These are phyloP conservation scores for Tragelaphus scriptus DNA, from an alignment of 2,113 vertebrate genomes.

Conservation along the genomic window DNA sequence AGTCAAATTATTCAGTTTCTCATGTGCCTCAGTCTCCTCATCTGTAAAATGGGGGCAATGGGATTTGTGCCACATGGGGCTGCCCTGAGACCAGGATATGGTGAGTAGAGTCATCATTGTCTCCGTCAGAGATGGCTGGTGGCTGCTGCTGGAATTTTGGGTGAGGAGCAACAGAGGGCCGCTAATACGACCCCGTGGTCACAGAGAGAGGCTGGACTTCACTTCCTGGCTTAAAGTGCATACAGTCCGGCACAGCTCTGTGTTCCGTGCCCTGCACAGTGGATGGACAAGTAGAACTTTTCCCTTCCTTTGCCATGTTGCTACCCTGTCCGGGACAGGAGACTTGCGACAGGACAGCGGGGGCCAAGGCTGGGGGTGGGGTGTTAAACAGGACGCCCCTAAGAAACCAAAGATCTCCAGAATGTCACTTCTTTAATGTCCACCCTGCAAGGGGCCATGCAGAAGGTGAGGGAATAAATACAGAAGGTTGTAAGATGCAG, in stretches of 20 bases:
- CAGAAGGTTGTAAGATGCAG: not conserved
- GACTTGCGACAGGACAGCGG: not conserved
- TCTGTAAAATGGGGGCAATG: not conserved
- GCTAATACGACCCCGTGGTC: not conserved
- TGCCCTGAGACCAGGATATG: not conserved
- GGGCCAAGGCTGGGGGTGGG: not conserved
- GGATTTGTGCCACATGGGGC: rapidly evolving
- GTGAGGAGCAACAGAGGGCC: not conserved
- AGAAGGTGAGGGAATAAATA: conserved; percentile 40
- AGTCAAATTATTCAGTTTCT: not conserved
- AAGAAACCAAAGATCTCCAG: not conserved
- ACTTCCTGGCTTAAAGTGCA: rapidly evolving
- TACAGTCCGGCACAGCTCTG: not conserved
- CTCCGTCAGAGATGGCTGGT: not conserved
- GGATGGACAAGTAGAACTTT: no score
- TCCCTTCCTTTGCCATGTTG: not conserved
- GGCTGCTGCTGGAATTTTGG: not conserved
- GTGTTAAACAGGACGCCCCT: not conserved
- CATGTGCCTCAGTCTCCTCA: not conserved
- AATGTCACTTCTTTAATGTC: conserved; percentile 29
- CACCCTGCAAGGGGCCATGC: not conserved
- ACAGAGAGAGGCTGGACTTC: not conserved
- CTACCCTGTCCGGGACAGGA: not conserved
- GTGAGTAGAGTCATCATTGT: not conserved
- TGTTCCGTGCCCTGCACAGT: not conserved